Evolutionary conservation across 1,140 invertebrate genomes (phyloP).

Genomic region (Cryptotermes secundus): DNA sequence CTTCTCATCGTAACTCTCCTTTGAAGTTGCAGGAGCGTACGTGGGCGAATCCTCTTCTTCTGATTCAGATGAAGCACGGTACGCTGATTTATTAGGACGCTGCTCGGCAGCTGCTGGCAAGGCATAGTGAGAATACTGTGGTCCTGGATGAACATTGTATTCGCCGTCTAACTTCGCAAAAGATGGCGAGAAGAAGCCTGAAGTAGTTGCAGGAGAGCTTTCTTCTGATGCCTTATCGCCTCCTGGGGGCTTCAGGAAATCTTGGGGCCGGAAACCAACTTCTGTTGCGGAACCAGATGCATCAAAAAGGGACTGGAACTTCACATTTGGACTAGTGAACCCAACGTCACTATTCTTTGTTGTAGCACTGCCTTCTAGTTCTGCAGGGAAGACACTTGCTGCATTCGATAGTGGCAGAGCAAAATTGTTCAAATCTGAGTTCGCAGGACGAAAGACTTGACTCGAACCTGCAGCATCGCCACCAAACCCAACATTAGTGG

Average conservation of each 20-base stretch:
- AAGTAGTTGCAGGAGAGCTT: neutral
- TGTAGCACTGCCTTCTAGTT: constrained; percentile 1
- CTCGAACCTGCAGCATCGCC: neutral
- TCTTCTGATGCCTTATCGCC: constrained; percentile 10
- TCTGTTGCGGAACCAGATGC: constrained; percentile 17
- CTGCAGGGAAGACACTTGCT: constrained; percentile 19
- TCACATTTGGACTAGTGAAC: constrained; percentile 29
- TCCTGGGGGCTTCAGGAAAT: constrained; percentile 24
- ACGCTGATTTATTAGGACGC: neutral
- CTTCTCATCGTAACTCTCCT: neutral
- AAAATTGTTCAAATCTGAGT: constrained; percentile 14
- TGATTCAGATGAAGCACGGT: neutral
- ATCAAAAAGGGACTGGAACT: constrained; percentile 32
- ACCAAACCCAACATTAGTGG: constrained; percentile 11
- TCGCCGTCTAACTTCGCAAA: constrained; percentile 9
- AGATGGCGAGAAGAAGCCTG: constrained; percentile 26
- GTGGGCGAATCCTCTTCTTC: neutral
- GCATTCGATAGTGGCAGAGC: neutral
- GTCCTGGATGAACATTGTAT: neutral
- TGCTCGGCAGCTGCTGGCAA: neutral
- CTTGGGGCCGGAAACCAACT: constrained; percentile 30
- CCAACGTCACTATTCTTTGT: constrained; percentile 25
- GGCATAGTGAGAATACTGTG: neutral
- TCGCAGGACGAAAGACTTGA: neutral
- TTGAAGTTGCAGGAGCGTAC: neutral